Evolutionary conservation across 1,140 invertebrate genomes (phyloP).

Genomic region (Drosophila parabipectinata): DNA sequence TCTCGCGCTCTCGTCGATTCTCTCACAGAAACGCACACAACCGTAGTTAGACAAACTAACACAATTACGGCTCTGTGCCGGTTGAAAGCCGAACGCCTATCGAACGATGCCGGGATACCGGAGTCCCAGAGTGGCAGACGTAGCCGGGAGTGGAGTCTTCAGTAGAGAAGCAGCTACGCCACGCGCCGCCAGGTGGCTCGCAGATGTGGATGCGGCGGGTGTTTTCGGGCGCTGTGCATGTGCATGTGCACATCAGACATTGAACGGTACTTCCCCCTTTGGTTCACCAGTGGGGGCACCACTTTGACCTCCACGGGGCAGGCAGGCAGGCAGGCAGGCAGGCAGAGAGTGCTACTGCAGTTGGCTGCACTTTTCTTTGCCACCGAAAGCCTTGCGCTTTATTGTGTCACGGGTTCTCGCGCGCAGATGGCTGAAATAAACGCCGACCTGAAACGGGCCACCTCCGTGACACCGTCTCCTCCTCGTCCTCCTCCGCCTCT

Average conservation of each 20-base stretch:
- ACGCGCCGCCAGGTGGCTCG: conserved; percentile 75
- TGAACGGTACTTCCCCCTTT: conserved; percentile 22
- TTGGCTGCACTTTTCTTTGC: conserved; percentile 68
- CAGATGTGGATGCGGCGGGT: conserved; percentile 67
- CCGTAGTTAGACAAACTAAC: conserved; percentile 43
- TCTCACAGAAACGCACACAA: conserved; percentile 15
- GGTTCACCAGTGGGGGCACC: background rate
- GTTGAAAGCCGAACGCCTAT: conserved; percentile 12
- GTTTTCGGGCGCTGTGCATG: conserved; percentile 35
- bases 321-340: conserved; percentile 18
- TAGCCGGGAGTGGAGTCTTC: conserved; percentile 36
- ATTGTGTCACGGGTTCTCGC: conserved; percentile 75
- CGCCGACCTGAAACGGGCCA: background rate
- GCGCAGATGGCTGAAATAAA: conserved; percentile 46
- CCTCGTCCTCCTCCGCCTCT: background rate
- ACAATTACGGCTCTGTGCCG: conserved; percentile 25
- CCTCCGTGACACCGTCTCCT: background rate
- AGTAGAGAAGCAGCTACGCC: conserved; percentile 75
- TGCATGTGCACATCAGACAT: conserved; percentile 45
- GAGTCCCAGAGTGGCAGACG: conserved; percentile 28
- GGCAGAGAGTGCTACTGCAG: conserved; percentile 16
- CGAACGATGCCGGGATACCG: conserved; percentile 53
- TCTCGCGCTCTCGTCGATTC: conserved; percentile 5
- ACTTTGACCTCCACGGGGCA: conserved; percentile 36
- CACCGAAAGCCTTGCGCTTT: conserved; percentile 55